Evolutionary conservation across 2,888 invertebrate species (phyloP).

Genomic region (Anthrax anthrax): DNA sequence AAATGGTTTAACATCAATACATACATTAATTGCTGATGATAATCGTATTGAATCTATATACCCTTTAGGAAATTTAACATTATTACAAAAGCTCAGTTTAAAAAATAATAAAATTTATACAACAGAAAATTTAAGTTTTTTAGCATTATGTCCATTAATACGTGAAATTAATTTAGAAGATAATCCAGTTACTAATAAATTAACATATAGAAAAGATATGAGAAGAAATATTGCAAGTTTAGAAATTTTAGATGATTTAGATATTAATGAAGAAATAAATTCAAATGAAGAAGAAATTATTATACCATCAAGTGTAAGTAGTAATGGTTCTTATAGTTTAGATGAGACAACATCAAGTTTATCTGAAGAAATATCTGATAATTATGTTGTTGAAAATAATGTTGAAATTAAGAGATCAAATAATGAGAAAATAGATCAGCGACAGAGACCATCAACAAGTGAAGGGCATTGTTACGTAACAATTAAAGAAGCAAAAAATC

Average conservation of each 20-base stretch:
- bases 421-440: no score
- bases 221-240: slow-evolving; percentile 30
- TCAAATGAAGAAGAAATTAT: background rate
- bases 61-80: slow-evolving; percentile 41
- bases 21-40: slow-evolving; percentile 46
- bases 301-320: no score
- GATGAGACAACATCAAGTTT: slow-evolving; percentile 4
- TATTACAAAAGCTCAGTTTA: slow-evolving; percentile 35
- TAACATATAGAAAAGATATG: slow-evolving; percentile 28
- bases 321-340: background rate
- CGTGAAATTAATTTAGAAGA: slow-evolving; percentile 39
- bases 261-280: slow-evolving; percentile 12
- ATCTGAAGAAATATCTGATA: slow-evolving; percentile 2
- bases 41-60: slow-evolving; percentile 48
- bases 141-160: slow-evolving; percentile 36
- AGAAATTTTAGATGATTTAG: slow-evolving; percentile 31
- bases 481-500: background rate
- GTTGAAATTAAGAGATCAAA: no score
- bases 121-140: slow-evolving; percentile 26
- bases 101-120: slow-evolving; percentile 29
- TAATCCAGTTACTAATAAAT: slow-evolving; percentile 32
- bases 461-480: slow-evolving; percentile 3
- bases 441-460: slow-evolving; percentile 9
- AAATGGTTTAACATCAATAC: slow-evolving; percentile 45
- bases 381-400: no score